Percentiles rank a stretch among this genome's conserved stretches.
phyloP scores from a whole-genome alignment of 2,797 vertebrate species.

The Fistularia tabacaria region DNA sequence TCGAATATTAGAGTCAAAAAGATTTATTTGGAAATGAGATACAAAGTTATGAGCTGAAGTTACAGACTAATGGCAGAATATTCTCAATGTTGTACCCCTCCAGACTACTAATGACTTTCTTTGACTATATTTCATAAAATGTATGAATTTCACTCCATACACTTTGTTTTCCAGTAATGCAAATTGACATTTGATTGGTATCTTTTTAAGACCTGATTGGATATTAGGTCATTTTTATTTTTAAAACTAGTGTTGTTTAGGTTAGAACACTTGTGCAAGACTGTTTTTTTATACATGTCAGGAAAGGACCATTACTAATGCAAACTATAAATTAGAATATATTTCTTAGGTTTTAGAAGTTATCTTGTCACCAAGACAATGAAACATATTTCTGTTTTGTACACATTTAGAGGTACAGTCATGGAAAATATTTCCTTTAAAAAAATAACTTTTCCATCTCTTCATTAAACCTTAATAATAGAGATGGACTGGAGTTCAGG shows the following conservation, averaged over 20 bases:
- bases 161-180: not conserved
- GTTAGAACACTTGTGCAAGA: slow-evolving; percentile 26
- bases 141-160: not conserved
- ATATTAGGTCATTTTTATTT: slow-evolving; percentile 22
- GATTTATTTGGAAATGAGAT: slow-evolving; percentile 38
- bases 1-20: slow-evolving; percentile 8
- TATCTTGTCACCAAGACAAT: too few relatives aligned
- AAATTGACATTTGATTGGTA: slow-evolving; percentile 3
- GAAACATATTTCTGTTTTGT: too few relatives aligned
- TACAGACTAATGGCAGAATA: slow-evolving; percentile 10
- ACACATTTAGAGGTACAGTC: too few relatives aligned
- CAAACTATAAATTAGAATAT: too few relatives aligned
- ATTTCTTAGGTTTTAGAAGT: not conserved
- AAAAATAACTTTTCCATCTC: not conserved
- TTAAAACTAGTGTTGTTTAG: slow-evolving; percentile 20
- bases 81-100: slow-evolving; percentile 12
- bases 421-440: too few relatives aligned
- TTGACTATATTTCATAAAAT: slow-evolving; percentile 2
- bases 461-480: not conserved
- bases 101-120: slow-evolving; percentile 1
- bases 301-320: not conserved
- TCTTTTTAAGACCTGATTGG: slow-evolving; percentile 5
- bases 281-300: slow-evolving; percentile 20
- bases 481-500: not conserved
- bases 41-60: slow-evolving; percentile 18